These are phyloP conservation scores for Hydroisotoma schaefferi DNA, from an alignment of 2,888 invertebrate species.

Conservation along the genomic window DNA sequence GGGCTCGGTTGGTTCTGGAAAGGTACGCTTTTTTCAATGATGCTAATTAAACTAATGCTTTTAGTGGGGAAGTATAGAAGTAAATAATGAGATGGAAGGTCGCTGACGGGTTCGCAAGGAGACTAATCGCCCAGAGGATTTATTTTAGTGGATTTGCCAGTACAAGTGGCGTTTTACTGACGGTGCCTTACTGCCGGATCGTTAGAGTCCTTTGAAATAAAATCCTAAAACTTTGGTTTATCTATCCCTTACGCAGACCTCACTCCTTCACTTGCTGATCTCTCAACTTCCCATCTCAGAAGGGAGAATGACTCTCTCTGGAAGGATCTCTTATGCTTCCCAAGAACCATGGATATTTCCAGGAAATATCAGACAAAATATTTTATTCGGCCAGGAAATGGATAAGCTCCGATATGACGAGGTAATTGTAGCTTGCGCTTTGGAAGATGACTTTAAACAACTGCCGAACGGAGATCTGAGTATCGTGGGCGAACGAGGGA, in stretches of 20 bases:
- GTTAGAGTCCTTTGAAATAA: no score
- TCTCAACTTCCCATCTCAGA: slow-evolving; percentile 53
- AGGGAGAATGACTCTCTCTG: slow-evolving; percentile 52
- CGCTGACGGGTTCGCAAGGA: no score
- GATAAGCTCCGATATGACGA: slow-evolving; percentile 49
- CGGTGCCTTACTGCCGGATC: no score
- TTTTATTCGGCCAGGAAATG: slow-evolving; percentile 36
- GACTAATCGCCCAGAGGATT: no score
- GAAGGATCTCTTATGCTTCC: slow-evolving; percentile 52
- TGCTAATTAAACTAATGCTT: no score
- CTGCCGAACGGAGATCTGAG: slow-evolving; percentile 38
- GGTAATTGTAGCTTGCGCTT: slow-evolving; percentile 55
- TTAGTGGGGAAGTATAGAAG: no score
- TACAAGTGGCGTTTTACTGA: no score
- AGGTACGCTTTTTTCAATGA: background rate
- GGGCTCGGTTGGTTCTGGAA: slow-evolving; percentile 43
- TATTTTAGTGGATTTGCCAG: no score
- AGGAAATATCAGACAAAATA: slow-evolving; percentile 38
- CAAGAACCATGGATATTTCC: slow-evolving; percentile 45
- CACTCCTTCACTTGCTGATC: slow-evolving; percentile 51
- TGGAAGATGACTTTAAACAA: slow-evolving; percentile 48
- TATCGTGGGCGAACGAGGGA: slow-evolving; percentile 56
- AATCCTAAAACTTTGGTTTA: no score
- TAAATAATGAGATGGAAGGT: no score
- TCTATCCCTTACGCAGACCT: slow-evolving; percentile 16